Conservation (phyloP, 1,140 invertebrate genomes). For the Steinernema khuongi region DNA sequence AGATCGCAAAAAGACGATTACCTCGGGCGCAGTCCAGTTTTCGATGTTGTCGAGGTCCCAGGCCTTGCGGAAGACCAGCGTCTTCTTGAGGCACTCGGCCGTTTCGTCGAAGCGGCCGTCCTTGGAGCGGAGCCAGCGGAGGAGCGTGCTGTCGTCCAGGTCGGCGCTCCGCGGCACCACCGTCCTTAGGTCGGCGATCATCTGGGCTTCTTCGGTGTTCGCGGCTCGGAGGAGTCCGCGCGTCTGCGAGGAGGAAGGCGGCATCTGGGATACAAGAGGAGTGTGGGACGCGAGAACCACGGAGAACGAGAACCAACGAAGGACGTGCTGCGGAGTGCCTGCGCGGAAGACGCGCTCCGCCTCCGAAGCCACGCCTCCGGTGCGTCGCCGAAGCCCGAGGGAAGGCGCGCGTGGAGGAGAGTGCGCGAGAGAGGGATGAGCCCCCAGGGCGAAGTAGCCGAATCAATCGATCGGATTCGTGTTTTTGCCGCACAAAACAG, state of each 20-base stretch:
- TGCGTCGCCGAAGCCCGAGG: background rate
- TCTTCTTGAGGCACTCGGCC: conserved; percentile 55
- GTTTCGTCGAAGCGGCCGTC: conserved; percentile 56
- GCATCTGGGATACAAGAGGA: background rate
- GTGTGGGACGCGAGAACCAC: background rate
- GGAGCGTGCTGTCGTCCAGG: conserved; percentile 47
- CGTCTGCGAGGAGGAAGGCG: background rate
- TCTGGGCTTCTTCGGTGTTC: background rate
- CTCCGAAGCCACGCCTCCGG: background rate
- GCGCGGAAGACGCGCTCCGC: background rate
- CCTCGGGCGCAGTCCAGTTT: conserved; percentile 55
- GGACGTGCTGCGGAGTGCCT: background rate
- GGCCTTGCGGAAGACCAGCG: conserved; percentile 52
- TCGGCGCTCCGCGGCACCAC: conserved; percentile 26
- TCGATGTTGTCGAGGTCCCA: conserved; percentile 54
- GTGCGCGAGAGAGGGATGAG: background rate
- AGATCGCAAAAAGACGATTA: conserved; percentile 25
- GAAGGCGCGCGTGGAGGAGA: background rate
- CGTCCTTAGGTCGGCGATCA: conserved; percentile 22
- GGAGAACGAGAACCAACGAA: background rate
- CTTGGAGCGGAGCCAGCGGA: conserved; percentile 57
- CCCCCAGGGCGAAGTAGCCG: background rate
- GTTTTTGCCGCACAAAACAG: background rate
- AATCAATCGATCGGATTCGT: background rate
- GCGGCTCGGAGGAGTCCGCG: background rate